Conservation (phyloP, 2,113 vertebrate genomes). For the Xenotilapia leptura region DNA sequence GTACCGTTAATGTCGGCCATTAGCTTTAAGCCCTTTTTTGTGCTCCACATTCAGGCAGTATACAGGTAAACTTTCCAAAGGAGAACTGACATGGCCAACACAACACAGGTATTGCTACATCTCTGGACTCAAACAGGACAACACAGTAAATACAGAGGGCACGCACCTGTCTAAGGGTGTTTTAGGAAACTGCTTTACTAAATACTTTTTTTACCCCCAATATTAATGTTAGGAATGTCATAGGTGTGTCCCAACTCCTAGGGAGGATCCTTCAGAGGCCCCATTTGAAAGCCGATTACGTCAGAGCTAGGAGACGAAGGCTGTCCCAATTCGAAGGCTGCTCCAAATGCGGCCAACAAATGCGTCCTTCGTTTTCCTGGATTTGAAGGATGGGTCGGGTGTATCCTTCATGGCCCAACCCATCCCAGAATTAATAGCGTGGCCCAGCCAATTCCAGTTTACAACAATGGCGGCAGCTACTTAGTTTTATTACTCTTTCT, state of each 20-base stretch:
- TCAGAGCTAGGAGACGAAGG: background rate
- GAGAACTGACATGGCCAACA: background rate
- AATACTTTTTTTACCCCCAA: background rate
- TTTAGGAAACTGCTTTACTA: background rate
- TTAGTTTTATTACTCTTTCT: background rate
- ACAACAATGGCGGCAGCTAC: background rate
- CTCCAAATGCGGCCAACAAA: background rate
- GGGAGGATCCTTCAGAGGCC: background rate
- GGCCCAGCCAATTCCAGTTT: background rate
- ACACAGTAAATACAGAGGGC: background rate
- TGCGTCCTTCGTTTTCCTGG: background rate
- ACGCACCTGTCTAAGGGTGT: background rate
- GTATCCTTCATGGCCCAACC: background rate
- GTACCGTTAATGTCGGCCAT: slow-evolving; percentile 14
- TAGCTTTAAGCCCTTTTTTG: background rate
- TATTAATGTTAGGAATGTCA: background rate
- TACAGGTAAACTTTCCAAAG: background rate
- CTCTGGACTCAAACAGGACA: background rate
- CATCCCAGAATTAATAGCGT: background rate
- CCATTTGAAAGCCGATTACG: background rate
- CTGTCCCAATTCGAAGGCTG: background rate
- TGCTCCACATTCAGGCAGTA: slow-evolving; percentile 9
- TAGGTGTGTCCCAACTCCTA: background rate
- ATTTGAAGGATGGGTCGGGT: background rate
- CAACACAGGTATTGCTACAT: background rate